Evolutionary conservation across 2,888 invertebrate genomes (phyloP).

Genomic region (Cheiracanthium punctorium): DNA sequence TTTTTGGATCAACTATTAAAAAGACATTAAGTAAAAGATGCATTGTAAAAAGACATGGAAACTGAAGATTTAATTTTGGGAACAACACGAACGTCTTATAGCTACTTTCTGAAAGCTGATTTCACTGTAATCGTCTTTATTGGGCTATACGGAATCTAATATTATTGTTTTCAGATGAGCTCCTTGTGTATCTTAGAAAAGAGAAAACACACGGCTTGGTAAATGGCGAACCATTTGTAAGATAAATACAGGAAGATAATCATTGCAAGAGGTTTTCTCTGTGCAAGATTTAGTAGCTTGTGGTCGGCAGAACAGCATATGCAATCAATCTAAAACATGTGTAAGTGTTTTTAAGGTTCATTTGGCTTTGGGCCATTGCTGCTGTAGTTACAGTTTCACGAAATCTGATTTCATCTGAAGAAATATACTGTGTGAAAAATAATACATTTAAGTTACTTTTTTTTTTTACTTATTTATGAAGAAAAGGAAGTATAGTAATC

Average conservation of each 20-base stretch:
- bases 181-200: not conserved
- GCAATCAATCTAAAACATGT: not conserved
- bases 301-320: not conserved
- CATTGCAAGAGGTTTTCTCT: not conserved
- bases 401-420: not conserved
- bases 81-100: too few species aligned
- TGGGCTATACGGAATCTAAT: too few species aligned
- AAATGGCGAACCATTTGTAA: not conserved
- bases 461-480: too few species aligned
- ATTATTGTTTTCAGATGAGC: not conserved
- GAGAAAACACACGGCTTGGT: not conserved
- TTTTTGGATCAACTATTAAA: too few species aligned
- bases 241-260: not conserved
- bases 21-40: too few species aligned
- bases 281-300: conserved; percentile 5
- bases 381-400: not conserved
- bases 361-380: conserved; percentile 20
- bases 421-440: not conserved
- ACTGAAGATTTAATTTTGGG: too few species aligned
- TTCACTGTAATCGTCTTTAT: too few species aligned
- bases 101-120: too few species aligned
- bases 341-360: conserved; percentile 2
- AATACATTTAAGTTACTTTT: too few species aligned
- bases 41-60: too few species aligned
- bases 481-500: too few species aligned